phyloP scores from a whole-genome alignment of 2,888 invertebrate genomes.

The Parapristionchus giblindavisi region DNA sequence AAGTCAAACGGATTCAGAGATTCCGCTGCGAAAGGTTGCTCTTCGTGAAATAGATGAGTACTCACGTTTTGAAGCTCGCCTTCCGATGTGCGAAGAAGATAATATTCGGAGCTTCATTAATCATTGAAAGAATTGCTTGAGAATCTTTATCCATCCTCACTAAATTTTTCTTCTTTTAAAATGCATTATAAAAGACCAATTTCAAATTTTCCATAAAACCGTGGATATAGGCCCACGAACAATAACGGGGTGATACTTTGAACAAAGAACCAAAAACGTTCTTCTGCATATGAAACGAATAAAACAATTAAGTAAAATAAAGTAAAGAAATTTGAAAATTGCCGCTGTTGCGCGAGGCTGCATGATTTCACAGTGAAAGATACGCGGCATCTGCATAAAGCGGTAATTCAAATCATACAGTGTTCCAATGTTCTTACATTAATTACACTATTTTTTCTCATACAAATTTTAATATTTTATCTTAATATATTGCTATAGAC shows the following conservation, averaged over 20 bases:
- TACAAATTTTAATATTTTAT: too few relatives aligned
- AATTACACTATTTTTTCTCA: too few relatives aligned
- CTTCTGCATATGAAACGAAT: neutral
- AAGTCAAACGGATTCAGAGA: neutral
- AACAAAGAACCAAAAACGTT: too few relatives aligned
- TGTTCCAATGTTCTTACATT: too few relatives aligned
- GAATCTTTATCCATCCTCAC: slow-evolving; percentile 9
- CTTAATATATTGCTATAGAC: too few relatives aligned
- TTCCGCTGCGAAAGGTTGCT: neutral
- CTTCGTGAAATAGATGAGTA: neutral
- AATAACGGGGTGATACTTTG: neutral
- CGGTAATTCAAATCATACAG: too few relatives aligned
- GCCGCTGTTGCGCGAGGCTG: neutral
- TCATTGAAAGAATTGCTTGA: neutral
- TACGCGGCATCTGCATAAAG: too few relatives aligned
- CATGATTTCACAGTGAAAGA: too few relatives aligned
- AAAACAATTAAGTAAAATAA: neutral
- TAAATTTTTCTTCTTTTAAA: too few relatives aligned
- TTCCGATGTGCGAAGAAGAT: slow-evolving; percentile 3
- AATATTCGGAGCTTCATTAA: neutral
- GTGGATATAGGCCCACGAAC: neutral
- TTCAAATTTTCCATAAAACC: neutral
- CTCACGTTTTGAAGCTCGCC: slow-evolving; percentile 9
- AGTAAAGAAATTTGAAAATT: slow-evolving; percentile 16
- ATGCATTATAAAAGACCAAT: neutral